Evolutionary conservation across 1,140 invertebrate genomes (phyloP), one percentile per base, ranked within the genome.

Genomic region (Cydia amplana): DNA sequence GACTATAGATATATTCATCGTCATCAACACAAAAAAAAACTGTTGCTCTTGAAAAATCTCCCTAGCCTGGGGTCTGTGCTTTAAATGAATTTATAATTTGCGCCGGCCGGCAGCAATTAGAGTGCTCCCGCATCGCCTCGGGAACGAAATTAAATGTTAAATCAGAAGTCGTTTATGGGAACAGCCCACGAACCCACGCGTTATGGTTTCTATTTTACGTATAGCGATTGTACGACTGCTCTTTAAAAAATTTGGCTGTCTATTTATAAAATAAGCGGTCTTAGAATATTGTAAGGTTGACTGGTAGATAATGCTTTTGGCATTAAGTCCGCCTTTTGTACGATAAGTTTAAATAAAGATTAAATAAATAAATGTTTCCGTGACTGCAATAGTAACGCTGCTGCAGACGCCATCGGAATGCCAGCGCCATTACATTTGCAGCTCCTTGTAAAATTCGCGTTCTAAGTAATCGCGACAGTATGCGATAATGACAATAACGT

Each of bases 51-150:
- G 14, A 74, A 74, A 20, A 51, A 74, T 65, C 32, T 14, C 60
- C 36, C 0, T 65, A 18, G 28, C 73, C 73, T 1, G n/a, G 3
- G 74, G 73, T 28, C 16, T 55, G 63, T 23, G 28, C 36, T 74
- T 74, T 82, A 83, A 87, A 87, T 85, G 84, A 87, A 85, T 85
- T 87, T 87, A 85, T 87, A 87, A 87, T 87, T 86, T 85, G 85
- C 83, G 77, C 79, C 81, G 79, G 65, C 75, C 80, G 78, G 49
- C 55, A 81, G 82, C 84, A 86, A 86, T 86, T 85, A 87, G 81
- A 81, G 73, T 77, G 74, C 80, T 76, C 82, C 79, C 75, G 79
- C 75, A 75, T 83, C 75, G 83, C 81, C 83, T 36, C 65, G 23
- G 83, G 82, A 76, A 64, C 74, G 75, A 81, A 83, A 83, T 82